Conservation (phyloP, 1,140 invertebrate genomes). For the Micrasema longulum region DNA sequence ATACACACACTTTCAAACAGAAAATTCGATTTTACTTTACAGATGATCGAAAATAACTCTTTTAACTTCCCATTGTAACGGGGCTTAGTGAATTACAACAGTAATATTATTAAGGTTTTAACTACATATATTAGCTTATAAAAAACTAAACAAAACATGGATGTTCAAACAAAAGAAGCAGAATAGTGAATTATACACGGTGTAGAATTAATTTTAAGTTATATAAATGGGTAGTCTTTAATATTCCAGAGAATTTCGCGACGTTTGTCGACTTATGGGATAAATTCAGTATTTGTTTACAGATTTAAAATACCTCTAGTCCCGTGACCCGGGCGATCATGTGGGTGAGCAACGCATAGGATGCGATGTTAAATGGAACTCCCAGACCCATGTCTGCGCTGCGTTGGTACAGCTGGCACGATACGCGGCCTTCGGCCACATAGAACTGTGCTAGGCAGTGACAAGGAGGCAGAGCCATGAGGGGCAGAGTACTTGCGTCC, state of each 20-base stretch:
- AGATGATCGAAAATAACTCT: no score
- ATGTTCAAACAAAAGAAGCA: no score
- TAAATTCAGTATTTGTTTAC: not conserved
- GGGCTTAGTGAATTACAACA: no score
- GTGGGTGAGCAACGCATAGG: constrained; percentile 93
- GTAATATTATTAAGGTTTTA: no score
- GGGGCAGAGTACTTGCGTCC: constrained; percentile 90
- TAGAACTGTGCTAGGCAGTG: constrained; percentile 97
- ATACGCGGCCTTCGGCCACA: constrained; percentile 85
- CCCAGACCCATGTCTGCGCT: constrained; percentile 98
- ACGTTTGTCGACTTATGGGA: not conserved
- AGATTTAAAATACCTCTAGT: constrained; percentile 76
- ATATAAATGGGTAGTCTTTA: not conserved
- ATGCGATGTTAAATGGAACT: constrained; percentile 99
- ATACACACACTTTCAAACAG: no score
- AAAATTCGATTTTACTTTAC: no score
- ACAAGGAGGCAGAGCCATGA: constrained; percentile 98
- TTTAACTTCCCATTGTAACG: no score
- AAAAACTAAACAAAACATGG: no score
- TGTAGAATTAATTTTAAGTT: no score
- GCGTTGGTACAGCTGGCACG: constrained; percentile 95
- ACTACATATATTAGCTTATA: no score
- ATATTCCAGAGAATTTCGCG: not conserved
- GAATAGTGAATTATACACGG: no score
- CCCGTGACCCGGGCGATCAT: constrained; percentile 97